phyloP scores from a whole-genome alignment of 2,888 invertebrate species.

The Gymnoscelis rufifasciata region DNA sequence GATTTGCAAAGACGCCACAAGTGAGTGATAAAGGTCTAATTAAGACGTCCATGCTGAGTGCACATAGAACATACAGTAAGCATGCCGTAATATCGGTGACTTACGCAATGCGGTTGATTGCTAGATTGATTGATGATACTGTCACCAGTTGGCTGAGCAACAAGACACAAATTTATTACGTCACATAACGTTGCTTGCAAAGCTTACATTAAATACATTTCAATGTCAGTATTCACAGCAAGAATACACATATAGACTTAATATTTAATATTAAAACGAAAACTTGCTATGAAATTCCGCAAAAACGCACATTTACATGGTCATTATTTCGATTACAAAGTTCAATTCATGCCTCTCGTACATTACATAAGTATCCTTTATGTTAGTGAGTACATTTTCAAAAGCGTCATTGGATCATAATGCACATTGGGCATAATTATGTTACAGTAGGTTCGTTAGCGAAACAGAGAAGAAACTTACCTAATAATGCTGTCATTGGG shows the following conservation, averaged over 20 bases:
- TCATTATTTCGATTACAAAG: constrained; percentile 7
- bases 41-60: constrained; percentile 64
- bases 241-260: constrained; percentile 6
- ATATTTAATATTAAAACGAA: background rate
- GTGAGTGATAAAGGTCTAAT: constrained; percentile 32
- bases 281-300: constrained; percentile 34
- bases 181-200: constrained; percentile 69
- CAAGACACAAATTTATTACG: constrained; percentile 74
- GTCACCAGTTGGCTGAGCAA: constrained; percentile 94
- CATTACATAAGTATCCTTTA: constrained; percentile 11
- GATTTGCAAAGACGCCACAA: constrained; percentile 34
- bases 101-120: constrained; percentile 96
- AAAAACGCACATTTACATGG: constrained; percentile 14
- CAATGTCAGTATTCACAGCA: constrained; percentile 32
- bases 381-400: constrained; percentile 38
- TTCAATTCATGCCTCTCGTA: constrained; percentile 40
- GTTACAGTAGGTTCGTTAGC: constrained; percentile 21
- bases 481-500: constrained; percentile 87
- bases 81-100: constrained; percentile 76
- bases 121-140: constrained; percentile 94
- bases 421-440: constrained; percentile 40
- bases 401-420: constrained; percentile 36
- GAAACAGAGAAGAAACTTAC: constrained; percentile 36
- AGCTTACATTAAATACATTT: constrained; percentile 43
- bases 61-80: constrained; percentile 57